Conservation (phyloP, 2,113 vertebrate species). For the Leptosomus discolor region DNA sequence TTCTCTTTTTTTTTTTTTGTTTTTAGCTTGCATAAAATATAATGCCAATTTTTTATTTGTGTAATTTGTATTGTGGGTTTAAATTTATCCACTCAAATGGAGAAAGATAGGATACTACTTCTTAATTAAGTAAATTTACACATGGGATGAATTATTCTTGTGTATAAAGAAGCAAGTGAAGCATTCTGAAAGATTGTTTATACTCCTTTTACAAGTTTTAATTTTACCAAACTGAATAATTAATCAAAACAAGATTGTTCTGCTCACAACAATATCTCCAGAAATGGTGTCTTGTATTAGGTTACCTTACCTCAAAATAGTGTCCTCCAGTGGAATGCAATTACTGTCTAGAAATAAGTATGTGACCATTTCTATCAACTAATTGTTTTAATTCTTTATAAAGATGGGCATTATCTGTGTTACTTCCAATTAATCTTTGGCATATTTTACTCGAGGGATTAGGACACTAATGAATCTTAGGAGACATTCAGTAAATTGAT, state of each 20-base stretch:
- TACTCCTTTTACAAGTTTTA: conserved; percentile 11
- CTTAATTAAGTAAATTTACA: conserved; percentile 39
- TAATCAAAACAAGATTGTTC: conserved; percentile 35
- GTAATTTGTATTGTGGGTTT: background rate
- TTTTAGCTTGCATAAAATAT: background rate
- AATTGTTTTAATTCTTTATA: background rate
- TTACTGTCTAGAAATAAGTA: background rate
- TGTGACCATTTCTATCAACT: background rate
- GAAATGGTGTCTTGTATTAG: background rate
- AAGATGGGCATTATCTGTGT: background rate
- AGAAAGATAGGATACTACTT: background rate
- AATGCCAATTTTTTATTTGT: background rate
- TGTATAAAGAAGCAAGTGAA: conserved; percentile 24
- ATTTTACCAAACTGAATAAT: conserved; percentile 50
- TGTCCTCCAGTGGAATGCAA: background rate
- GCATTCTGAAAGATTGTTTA: conserved; percentile 32
- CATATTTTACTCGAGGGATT: background rate
- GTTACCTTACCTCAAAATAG: background rate
- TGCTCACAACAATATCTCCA: background rate
- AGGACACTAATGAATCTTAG: background rate
- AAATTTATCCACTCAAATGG: background rate
- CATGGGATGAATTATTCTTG: conserved; percentile 22
- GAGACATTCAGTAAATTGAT: background rate
- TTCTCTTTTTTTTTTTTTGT: background rate
- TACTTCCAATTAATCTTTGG: background rate